Base-by-base conservation (phyloP, 2,113 vertebrate genomes). In the Ranitomeya variabilis region DNA sequence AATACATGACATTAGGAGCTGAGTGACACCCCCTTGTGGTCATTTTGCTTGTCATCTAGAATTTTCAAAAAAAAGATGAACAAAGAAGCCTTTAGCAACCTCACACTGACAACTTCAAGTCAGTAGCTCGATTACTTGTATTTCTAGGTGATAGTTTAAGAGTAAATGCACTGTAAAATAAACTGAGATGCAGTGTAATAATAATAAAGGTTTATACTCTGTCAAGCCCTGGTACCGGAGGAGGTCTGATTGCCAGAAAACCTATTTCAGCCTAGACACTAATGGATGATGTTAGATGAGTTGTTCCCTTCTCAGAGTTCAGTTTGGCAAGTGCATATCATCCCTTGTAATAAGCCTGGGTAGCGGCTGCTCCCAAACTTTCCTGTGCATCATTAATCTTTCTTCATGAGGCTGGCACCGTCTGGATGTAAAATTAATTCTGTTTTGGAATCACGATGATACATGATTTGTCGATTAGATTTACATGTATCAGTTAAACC, bases 391-490 rank as follows among this genome's bases (percentile, higher is more conserved):
- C 78, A 80, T 80, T 54, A 54, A 80, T 80, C 78, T 80, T 59
- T 80, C 51, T 57, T 80, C 21, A n/a, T 21, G 51, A 59, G 26
- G 16, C 26, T 60, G 59, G 71, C 71, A 45, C 31, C 71, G 31
- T 31, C 71, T 74, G 71, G 6, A 74, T 81, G 23, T 81, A 62
- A 67, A 66, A 66, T 45, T 64, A 83, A 83, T 83, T 83, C 81
- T 12, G 23, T 51, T 83, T 31, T 83, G 26, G 59, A 66, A 83
- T 64, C 60, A 11, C 31, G 26, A 31, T 37, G 81, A 83, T 83
- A 66, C 26, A 45, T 66, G 60, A 83, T 83, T 83, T 83, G 81
- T 3, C 54, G 18, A 82, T 60, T 59, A 31, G 60, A 66, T 64
- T 66, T 66, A 73, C 69, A 73, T 73, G 69, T 73, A 73, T 73